phyloP scores from a whole-genome alignment of 2,113 vertebrate species.

The Dasyornis broadbenti region DNA sequence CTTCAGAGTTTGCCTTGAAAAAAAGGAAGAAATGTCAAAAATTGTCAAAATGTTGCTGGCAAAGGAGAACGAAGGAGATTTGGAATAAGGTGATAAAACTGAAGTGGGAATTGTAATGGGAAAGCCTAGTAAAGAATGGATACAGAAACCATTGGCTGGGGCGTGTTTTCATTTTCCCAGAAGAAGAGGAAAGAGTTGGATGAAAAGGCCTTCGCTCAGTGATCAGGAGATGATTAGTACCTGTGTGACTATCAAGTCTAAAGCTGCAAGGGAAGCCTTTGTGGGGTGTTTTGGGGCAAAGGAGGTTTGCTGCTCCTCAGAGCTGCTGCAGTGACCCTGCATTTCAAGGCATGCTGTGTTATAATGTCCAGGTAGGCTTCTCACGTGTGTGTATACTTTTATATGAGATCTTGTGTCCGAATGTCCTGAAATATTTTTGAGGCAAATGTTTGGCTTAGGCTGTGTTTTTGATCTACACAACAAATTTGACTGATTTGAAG shows the following conservation, averaged over 20 bases:
- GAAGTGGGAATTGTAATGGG: neutral
- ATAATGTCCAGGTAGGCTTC: neutral
- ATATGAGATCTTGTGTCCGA: neutral
- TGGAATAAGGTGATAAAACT: neutral
- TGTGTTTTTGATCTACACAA: neutral
- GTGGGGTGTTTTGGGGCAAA: neutral
- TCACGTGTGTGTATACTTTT: neutral
- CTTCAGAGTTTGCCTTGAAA: neutral
- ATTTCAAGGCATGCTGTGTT: neutral
- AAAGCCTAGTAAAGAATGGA: neutral
- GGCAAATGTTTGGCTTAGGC: neutral
- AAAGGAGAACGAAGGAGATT: neutral
- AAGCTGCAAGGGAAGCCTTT: neutral
- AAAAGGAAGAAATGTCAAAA: neutral
- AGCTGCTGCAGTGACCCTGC: neutral
- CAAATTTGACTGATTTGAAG: neutral
- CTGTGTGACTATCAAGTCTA: fast-evolving
- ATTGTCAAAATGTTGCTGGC: neutral
- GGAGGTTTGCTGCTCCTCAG: neutral
- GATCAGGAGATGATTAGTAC: neutral
- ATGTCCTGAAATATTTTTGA: neutral
- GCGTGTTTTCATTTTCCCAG: neutral
- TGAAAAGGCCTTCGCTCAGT: neutral
- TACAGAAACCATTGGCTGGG: neutral
- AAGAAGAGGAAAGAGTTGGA: neutral